phyloP scores from a whole-genome alignment of 2,113 vertebrate species.

The Apodemus speciosus region DNA sequence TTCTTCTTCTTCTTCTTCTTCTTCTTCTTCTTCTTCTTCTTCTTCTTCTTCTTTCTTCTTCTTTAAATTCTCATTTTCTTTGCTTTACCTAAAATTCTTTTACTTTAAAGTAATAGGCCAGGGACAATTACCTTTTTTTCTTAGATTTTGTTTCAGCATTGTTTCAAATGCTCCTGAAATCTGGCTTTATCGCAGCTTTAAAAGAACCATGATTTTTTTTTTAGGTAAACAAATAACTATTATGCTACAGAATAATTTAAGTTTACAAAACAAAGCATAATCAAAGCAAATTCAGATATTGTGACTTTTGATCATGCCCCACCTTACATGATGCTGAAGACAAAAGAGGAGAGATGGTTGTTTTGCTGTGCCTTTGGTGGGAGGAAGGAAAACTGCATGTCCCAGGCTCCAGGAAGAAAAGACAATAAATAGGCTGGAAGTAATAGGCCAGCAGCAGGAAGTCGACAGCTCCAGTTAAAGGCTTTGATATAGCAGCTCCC shows the following conservation, averaged over 20 bases:
- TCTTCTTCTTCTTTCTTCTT: not conserved
- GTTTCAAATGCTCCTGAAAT: constrained; percentile 48
- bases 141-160: constrained; percentile 38
- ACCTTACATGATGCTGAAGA: not conserved
- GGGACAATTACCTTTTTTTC: constrained; percentile 1
- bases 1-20: not conserved
- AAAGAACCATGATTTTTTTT: constrained; percentile 65
- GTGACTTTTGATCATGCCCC: constrained; percentile 43
- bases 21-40: not conserved
- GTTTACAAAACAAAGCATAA: constrained; percentile 60
- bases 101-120: constrained; percentile 21
- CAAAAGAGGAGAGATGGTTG: not conserved
- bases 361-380: constrained; percentile 58
- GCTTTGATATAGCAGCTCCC: constrained; percentile 62
- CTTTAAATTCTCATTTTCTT: not conserved
- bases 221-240: constrained; percentile 57
- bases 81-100: not conserved
- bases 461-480: constrained; percentile 55
- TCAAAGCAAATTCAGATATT: constrained; percentile 61
- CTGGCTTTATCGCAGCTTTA: constrained; percentile 55
- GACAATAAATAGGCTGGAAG: constrained; percentile 77
- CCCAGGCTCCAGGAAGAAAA: constrained; percentile 60
- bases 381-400: not conserved
- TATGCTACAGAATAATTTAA: constrained; percentile 56
- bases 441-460: constrained; percentile 74